Evolutionary conservation across 2,888 invertebrate species (phyloP), one percentile per base, ranked within the genome.

Genomic region (Drosophila fungiperda): DNA sequence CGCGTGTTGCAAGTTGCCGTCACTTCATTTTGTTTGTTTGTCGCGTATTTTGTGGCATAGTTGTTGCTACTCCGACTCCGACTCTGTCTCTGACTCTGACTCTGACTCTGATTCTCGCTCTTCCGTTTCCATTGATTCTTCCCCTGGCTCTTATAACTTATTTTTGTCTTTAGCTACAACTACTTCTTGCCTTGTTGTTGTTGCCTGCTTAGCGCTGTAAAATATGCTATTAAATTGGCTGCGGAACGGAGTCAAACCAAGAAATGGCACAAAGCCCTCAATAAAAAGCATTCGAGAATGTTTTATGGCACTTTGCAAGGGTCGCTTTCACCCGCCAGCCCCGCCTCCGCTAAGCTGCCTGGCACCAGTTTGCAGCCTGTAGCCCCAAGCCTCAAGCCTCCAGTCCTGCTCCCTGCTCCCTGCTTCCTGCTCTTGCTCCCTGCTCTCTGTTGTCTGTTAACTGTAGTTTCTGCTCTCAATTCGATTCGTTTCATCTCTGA

Each of bases 151-250:
- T 36, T 65, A 52, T 58, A 70, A n/a, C 42, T 32, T 20, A 36
- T 42, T 32, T 57, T 32, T 55, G 8, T 55, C 57, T 23, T 23
- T 20, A 55, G 55, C 55, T 42, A 57, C 57, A 57, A 40, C 55
- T 32, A 57, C 48, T 75, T 76, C 68, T 78, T 82, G 33, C 15
- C 15, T 23, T 36, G 42, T 35, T 45, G 57, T 52, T 74, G 80
- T 76, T 84, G 89, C 78, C 88, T 87, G 83, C 83, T 88, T 89
- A 91, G 83, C 80, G 83, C 89, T 83, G 82, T 81, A 83, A 89
- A 91, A 85, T 86, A 91, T 83, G 89, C 82, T 81, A 91, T 90
- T 90, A 91, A 90, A 90, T 90, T 91, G 91, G 91, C 91, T 90
- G 80, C 87, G 86, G 36, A 87, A 80, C 86, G 83, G 82, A 80